phyloP scores from a whole-genome alignment of 2,888 invertebrate genomes.

The Mythimna vitellina region DNA sequence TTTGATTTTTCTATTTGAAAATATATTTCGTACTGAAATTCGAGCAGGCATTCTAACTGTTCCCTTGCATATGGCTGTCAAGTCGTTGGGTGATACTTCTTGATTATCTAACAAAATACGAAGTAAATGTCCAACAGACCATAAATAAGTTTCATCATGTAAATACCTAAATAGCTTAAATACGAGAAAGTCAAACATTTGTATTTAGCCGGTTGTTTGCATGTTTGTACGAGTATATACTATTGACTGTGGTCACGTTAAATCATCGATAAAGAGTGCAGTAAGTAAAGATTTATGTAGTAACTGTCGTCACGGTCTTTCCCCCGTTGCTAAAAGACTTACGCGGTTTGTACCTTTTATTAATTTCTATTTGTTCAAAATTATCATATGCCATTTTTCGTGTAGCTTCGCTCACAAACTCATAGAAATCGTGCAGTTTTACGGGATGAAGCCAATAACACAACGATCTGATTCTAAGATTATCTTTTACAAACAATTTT shows the following conservation, averaged over 20 bases:
- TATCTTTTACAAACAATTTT: not conserved
- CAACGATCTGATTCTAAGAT: not conserved
- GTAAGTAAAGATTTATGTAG: slow-evolving; percentile 39
- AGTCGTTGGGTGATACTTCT: not conserved
- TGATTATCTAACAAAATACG: not conserved
- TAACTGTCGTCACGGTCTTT: slow-evolving; percentile 39
- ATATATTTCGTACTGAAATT: not conserved
- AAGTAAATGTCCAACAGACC: slow-evolving; percentile 10
- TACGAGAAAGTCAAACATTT: slow-evolving; percentile 49
- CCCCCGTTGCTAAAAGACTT: slow-evolving; percentile 14
- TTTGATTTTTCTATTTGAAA: not conserved
- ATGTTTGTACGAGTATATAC: slow-evolving; percentile 42
- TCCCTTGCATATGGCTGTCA: not conserved
- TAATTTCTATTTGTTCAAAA: slow-evolving; percentile 3
- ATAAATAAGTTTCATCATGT: slow-evolving; percentile 30
- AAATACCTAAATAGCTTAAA: slow-evolving; percentile 31
- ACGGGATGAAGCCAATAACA: not conserved
- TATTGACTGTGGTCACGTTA: slow-evolving; percentile 50
- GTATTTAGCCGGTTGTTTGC: slow-evolving; percentile 35
- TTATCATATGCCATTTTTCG: not conserved
- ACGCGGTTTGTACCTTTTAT: not conserved
- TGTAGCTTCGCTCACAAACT: not conserved
- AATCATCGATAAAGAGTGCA: slow-evolving; percentile 36
- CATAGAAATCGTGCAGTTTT: not conserved
- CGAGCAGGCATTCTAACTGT: not conserved